A percentile compares a stretch with the other conserved stretches of the same genome.
Evolutionary conservation across 1,140 invertebrate species (phyloP).

Genomic region (Achroia grisella): DNA sequence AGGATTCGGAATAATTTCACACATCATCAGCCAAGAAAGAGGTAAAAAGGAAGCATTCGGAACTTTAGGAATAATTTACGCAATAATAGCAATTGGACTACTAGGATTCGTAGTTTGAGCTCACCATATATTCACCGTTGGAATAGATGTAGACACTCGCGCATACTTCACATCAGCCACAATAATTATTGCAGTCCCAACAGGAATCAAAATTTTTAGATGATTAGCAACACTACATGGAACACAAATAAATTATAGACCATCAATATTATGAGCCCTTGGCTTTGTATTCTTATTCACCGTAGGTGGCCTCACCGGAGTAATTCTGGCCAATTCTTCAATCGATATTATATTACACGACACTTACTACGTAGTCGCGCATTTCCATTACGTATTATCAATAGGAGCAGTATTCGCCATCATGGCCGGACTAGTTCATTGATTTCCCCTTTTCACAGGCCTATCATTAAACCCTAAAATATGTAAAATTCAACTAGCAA

Average conservation of each 20-base stretch:
- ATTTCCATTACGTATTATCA: slow-evolving; percentile 82
- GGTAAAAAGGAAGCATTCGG: slow-evolving; percentile 32
- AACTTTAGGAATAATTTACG: slow-evolving; percentile 28
- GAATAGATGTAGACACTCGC: slow-evolving; percentile 82
- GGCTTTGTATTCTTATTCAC: slow-evolving; percentile 84
- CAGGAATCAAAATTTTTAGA: slow-evolving; percentile 81
- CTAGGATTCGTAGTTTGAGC: slow-evolving; percentile 79
- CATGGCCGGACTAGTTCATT: slow-evolving; percentile 79
- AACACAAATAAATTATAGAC: slow-evolving; percentile 69
- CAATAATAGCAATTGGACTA: slow-evolving; percentile 24
- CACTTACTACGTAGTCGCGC: slow-evolving; percentile 84
- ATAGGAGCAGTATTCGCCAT: slow-evolving; percentile 82
- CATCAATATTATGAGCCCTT: slow-evolving; percentile 76
- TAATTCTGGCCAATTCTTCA: slow-evolving; percentile 80
- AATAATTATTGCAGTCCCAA: slow-evolving; percentile 81
- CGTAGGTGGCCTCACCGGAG: slow-evolving; percentile 77
- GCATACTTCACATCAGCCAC: slow-evolving; percentile 83
- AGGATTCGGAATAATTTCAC: slow-evolving; percentile 79
- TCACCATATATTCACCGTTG: slow-evolving; percentile 83
- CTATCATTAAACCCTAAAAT: slow-evolving; percentile 70
- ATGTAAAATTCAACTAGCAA: slow-evolving; percentile 76
- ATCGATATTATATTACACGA: slow-evolving; percentile 83
- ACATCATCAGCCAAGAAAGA: slow-evolving; percentile 74
- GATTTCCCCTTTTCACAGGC: slow-evolving; percentile 79
- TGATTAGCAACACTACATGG: slow-evolving; percentile 76